Conservation (phyloP, 2,113 vertebrate species). For the Nettapus auritus region DNA sequence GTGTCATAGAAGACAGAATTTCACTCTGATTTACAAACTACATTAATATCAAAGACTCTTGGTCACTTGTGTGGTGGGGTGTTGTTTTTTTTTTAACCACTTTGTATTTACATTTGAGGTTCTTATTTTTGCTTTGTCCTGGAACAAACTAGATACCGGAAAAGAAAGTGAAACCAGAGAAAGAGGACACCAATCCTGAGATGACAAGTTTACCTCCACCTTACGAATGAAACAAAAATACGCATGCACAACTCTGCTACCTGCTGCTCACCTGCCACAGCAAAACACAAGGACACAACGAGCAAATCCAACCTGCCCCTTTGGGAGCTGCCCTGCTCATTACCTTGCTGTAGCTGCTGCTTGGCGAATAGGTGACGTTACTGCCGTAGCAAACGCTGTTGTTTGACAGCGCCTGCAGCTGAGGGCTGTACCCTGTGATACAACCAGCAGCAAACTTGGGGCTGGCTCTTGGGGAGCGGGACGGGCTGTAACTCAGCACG, state of each 20-base stretch:
- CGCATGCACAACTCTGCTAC: neutral
- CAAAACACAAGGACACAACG: neutral
- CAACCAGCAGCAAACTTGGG: slow-evolving; percentile 89
- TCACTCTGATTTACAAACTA: neutral
- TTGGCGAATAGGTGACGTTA: slow-evolving; percentile 60
- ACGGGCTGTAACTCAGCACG: slow-evolving; percentile 93
- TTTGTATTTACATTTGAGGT: neutral
- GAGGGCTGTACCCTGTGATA: slow-evolving; percentile 86
- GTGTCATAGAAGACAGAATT: neutral
- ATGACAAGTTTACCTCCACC: neutral
- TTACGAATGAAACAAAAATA: neutral
- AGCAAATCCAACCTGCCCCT: neutral
- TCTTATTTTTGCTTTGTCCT: neutral
- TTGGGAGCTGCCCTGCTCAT: accelerated
- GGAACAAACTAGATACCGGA: neutral
- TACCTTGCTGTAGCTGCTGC: slow-evolving; percentile 85
- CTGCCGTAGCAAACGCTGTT: slow-evolving; percentile 77
- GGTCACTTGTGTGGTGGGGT: neutral
- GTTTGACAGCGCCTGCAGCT: slow-evolving; percentile 78
- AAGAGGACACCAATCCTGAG: neutral
- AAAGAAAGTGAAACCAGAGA: neutral
- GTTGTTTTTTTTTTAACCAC: neutral
- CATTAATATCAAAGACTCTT: neutral
- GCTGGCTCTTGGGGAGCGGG: slow-evolving; percentile 84
- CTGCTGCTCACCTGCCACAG: neutral